Conservation (phyloP, 2,888 invertebrate species). For the Lithophane semibrunnea region DNA sequence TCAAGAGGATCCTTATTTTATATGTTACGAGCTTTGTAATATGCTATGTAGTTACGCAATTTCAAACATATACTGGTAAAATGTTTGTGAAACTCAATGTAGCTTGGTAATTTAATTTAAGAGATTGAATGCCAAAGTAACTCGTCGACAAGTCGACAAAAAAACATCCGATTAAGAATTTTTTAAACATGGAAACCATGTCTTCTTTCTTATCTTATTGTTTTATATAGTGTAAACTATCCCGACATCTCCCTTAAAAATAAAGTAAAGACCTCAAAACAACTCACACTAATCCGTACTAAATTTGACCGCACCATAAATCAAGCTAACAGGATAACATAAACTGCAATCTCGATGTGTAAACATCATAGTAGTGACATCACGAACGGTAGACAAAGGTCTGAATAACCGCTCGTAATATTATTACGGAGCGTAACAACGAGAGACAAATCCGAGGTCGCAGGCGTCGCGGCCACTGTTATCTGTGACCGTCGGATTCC, state of each 20-base stretch:
- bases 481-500: constrained; percentile 76
- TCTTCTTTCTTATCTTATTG: neutral
- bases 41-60: constrained; percentile 32
- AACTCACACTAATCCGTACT: constrained; percentile 12
- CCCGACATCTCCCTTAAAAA: neutral
- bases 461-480: constrained; percentile 69
- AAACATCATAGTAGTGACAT: constrained; percentile 63
- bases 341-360: constrained; percentile 61
- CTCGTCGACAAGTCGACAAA: neutral
- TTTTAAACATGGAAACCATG: neutral
- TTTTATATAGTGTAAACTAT: neutral
- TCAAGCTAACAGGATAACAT: constrained; percentile 49
- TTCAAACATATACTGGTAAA: constrained; percentile 21
- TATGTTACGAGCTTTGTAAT: constrained; percentile 40
- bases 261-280: constrained; percentile 6
- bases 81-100: constrained; percentile 23
- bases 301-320: constrained; percentile 31
- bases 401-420: constrained; percentile 70
- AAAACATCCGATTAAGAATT: neutral
- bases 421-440: constrained; percentile 72
- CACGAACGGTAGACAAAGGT: constrained; percentile 66
- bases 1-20: constrained; percentile 47
- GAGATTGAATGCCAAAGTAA: constrained; percentile 1
- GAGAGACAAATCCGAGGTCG: constrained; percentile 82
- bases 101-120: constrained; percentile 20